Evolutionary conservation across 2,888 invertebrate genomes (phyloP).

Genomic region (Beris chalybata): DNA sequence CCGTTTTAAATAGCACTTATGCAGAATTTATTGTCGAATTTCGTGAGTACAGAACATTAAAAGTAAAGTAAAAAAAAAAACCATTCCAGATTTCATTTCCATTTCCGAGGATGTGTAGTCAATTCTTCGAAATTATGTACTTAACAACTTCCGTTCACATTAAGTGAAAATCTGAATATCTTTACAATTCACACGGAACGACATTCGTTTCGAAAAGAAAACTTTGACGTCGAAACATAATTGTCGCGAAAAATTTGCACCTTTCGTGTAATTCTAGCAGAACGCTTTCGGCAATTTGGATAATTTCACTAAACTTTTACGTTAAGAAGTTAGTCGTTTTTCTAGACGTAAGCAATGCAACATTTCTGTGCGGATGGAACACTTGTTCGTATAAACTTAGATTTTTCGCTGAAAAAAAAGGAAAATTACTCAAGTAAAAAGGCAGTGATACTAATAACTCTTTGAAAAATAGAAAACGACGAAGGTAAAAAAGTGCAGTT

Average conservation of each 20-base stretch:
- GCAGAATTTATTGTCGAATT: no score
- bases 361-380: not conserved
- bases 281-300: constrained; percentile 30
- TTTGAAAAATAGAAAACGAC: not conserved
- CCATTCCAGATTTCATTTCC: no score
- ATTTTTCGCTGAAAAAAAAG: not conserved
- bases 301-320: constrained; percentile 25
- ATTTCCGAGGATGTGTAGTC: no score
- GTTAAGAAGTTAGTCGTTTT: not conserved
- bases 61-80: no score
- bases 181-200: constrained; percentile 15
- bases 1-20: no score
- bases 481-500: not conserved
- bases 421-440: constrained; percentile 20
- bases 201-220: constrained; percentile 1
- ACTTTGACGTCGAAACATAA: constrained; percentile 14
- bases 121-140: no score
- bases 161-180: constrained; percentile 8
- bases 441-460: constrained; percentile 23
- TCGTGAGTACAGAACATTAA: no score
- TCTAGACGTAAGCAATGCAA: not conserved
- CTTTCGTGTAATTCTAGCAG: constrained; percentile 8
- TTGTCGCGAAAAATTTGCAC: constrained; percentile 25
- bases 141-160: constrained; percentile 25
- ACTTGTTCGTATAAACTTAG: constrained; percentile 19